These are phyloP conservation scores for Plebejus melissa DNA, from an alignment of 2,888 invertebrate genomes.

Conservation along the genomic window DNA sequence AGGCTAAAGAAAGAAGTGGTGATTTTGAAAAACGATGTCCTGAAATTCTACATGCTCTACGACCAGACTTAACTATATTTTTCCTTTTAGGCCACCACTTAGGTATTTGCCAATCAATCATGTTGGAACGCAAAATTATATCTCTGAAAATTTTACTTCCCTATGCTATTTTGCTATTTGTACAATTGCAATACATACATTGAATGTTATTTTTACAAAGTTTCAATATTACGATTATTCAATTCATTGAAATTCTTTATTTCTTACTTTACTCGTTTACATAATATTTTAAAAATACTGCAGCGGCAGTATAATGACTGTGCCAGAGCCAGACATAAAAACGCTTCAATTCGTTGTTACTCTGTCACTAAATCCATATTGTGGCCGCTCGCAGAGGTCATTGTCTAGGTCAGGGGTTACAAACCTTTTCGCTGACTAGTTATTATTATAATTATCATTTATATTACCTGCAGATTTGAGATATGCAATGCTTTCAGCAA, in stretches of 20 bases:
- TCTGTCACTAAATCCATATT: slow-evolving; percentile 19
- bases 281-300: neutral
- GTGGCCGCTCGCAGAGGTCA: slow-evolving; percentile 18
- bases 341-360: neutral
- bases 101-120: too few relatives aligned
- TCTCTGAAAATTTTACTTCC: too few relatives aligned
- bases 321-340: neutral
- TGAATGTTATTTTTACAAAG: too few relatives aligned
- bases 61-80: too few relatives aligned
- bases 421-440: neutral
- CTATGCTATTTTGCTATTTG: too few relatives aligned
- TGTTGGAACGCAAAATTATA: too few relatives aligned
- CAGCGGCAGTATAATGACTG: neutral
- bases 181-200: too few relatives aligned
- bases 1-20: too few relatives aligned
- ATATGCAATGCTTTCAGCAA: neutral
- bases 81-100: too few relatives aligned
- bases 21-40: too few relatives aligned
- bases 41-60: too few relatives aligned
- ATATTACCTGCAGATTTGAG: neutral
- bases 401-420: neutral
- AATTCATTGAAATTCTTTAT: neutral
- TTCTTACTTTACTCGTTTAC: neutral
- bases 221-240: too few relatives aligned
- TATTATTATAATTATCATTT: neutral